These are phyloP conservation scores for Sanderia malayensis DNA, from an alignment of 30 jellyfish, hydroid and myxozoan genomes.

Conservation along the genomic window DNA sequence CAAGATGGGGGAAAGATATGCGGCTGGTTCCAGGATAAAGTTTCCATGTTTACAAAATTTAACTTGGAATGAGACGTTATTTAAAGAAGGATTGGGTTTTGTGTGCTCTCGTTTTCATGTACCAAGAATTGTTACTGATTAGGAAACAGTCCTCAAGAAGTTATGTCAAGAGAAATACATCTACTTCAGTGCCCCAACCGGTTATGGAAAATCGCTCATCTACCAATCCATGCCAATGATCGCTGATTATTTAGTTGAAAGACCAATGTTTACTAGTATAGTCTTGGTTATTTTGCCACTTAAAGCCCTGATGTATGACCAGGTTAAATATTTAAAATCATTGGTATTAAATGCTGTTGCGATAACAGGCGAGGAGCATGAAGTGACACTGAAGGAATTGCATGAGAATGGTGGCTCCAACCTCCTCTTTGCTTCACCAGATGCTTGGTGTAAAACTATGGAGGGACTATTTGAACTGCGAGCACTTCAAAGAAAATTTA, in stretches of 20 bases:
- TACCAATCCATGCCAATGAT: constrained; percentile 8
- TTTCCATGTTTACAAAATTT: background rate
- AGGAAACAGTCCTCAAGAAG: constrained; percentile 7
- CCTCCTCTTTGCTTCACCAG: too few species aligned
- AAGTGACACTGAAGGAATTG: too few species aligned
- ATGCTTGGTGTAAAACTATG: too few species aligned
- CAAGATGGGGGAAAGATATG: constrained; percentile 7
- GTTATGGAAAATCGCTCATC: constrained; percentile 13
- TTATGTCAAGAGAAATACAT: constrained; percentile 11
- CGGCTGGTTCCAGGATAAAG: background rate
- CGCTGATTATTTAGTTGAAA: background rate
- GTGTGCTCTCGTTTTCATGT: background rate
- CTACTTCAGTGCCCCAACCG: constrained; percentile 32
- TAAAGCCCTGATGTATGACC: constrained; percentile 17
- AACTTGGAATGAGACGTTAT: background rate
- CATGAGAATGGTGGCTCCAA: too few species aligned
- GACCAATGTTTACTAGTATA: background rate
- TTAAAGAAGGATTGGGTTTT: background rate
- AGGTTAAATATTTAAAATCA: constrained; percentile 5
- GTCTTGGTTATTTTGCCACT: constrained; percentile 12
- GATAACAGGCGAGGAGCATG: too few species aligned
- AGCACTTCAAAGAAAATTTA: too few species aligned
- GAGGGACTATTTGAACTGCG: too few species aligned
- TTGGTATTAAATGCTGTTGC: too few species aligned
- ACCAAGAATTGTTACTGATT: background rate